Evolutionary conservation across 2,797 vertebrate genomes (phyloP).

Genomic region (Sciurus carolinensis): DNA sequence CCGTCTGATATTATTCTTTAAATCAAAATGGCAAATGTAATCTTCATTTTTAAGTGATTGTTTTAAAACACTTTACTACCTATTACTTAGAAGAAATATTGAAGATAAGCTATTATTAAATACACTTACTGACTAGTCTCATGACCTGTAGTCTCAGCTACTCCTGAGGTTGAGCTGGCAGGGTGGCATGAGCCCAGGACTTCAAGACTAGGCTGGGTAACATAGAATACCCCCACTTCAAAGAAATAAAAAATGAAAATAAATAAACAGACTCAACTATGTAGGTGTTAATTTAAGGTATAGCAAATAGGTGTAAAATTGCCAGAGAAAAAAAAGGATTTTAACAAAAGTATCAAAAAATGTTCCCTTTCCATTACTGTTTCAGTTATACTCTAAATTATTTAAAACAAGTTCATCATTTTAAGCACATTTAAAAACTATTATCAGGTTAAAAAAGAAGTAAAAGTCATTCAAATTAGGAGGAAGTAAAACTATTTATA

Average conservation of each 20-base stretch:
- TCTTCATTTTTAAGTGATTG: neutral
- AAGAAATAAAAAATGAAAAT: neutral
- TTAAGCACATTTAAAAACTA: neutral
- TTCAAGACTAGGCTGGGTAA: neutral
- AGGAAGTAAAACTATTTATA: neutral
- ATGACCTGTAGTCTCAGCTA: neutral
- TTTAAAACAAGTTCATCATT: neutral
- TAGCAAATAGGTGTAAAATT: neutral
- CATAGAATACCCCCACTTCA: neutral
- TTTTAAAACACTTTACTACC: neutral
- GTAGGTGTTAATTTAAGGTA: neutral
- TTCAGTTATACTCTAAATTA: neutral
- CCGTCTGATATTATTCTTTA: neutral
- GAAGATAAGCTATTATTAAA: neutral
- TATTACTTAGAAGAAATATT: neutral
- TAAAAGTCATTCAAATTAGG: neutral
- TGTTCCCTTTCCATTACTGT: neutral
- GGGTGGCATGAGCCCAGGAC: neutral
- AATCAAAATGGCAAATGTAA: neutral
- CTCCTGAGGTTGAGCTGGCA: neutral
- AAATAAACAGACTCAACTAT: neutral
- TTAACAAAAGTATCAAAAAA: neutral
- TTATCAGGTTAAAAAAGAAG: neutral
- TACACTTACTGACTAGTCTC: neutral
- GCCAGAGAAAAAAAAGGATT: neutral